phyloP scores from a whole-genome alignment of 2,797 vertebrate species.

The Tamandua tetradactyla region DNA sequence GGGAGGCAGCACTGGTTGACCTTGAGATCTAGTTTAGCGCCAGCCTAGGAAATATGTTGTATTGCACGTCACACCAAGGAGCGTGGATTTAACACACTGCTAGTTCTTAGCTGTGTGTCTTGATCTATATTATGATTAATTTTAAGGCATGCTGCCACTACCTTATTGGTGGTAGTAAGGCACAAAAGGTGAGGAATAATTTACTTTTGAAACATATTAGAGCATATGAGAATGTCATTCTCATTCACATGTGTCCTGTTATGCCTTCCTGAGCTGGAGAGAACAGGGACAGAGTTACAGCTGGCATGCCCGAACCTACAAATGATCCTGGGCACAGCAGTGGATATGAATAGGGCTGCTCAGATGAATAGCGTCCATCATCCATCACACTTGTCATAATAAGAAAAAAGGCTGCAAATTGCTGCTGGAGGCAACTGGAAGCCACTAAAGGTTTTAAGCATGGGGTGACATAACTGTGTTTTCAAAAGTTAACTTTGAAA shows the following conservation, averaged over 20 bases:
- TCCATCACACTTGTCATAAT: neutral
- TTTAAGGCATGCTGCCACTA: neutral
- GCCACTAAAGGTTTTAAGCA: neutral
- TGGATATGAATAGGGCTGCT: neutral
- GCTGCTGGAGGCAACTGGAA: neutral
- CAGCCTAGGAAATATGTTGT: neutral
- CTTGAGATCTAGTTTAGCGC: neutral
- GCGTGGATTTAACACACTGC: neutral
- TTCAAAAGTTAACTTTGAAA: conserved; percentile 56
- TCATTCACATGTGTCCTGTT: neutral
- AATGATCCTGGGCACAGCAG: neutral
- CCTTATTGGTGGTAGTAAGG: conserved; percentile 34
- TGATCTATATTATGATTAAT: neutral
- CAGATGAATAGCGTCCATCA: conserved; percentile 1
- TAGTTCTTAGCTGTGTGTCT: neutral
- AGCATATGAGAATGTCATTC: neutral
- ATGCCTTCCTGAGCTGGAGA: neutral
- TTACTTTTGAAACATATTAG: conserved; percentile 27
- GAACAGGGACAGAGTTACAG: neutral
- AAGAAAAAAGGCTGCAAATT: conserved; percentile 4
- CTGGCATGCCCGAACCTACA: neutral
- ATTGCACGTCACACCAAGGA: neutral
- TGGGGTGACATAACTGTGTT: neutral
- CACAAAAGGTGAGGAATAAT: neutral
- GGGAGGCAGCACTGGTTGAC: neutral